Conservation (phyloP, 1,140 invertebrate genomes). For the Drosophila repleta region DNA sequence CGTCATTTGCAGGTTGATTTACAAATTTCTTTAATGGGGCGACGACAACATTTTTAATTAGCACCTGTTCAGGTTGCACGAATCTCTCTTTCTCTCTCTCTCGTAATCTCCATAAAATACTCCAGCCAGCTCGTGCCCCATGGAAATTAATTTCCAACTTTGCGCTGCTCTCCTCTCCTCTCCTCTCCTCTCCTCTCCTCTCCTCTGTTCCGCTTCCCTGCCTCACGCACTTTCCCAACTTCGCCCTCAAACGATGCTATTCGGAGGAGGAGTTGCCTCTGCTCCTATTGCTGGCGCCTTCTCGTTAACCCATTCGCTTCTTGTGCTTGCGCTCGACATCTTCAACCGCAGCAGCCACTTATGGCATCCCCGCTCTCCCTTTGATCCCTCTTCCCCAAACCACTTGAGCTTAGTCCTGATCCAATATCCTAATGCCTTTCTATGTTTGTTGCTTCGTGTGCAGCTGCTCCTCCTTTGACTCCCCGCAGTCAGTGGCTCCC, state of each 20-base stretch:
- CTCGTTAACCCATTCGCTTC: conserved; percentile 27
- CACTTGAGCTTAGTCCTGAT: conserved; percentile 35
- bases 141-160: conserved; percentile 69
- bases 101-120: conserved; percentile 68
- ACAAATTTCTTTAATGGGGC: conserved; percentile 77
- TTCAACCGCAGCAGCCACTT: conserved; percentile 45
- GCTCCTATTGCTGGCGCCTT: neutral
- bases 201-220: too few relatives aligned
- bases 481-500: conserved; percentile 25
- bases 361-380: neutral
- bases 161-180: too few relatives aligned
- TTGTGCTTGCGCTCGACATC: conserved; percentile 18
- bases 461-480: conserved; percentile 15
- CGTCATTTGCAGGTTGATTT: conserved; percentile 66
- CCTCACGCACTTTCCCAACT: conserved; percentile 53
- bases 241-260: conserved; percentile 52
- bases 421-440: conserved; percentile 63
- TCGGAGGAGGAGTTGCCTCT: conserved; percentile 3
- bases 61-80: conserved; percentile 58
- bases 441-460: conserved; percentile 41
- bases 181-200: too few relatives aligned
- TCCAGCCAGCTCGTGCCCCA: conserved; percentile 15
- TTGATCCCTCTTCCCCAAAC: neutral
- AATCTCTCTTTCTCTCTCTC: too few relatives aligned
- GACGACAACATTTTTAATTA: conserved; percentile 81